A percentile compares a stretch with the other conserved stretches of the same genome.
phyloP scores from a whole-genome alignment of 2,888 invertebrate genomes.

The Philhelius pedissequus region DNA sequence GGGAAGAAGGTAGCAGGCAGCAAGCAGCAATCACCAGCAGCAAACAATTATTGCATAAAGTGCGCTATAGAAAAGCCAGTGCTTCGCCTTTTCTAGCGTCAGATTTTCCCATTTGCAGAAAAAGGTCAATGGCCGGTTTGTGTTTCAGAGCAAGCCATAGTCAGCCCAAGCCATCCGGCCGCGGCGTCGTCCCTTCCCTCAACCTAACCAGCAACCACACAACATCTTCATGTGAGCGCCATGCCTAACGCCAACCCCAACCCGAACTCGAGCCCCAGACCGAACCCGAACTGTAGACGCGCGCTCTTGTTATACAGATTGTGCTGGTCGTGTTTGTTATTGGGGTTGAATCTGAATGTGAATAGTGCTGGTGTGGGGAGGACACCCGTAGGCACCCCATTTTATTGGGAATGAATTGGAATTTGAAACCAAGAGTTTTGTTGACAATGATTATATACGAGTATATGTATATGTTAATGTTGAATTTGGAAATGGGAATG shows the following conservation, averaged over 20 bases:
- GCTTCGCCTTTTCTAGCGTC: constrained; percentile 46
- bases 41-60: constrained; percentile 14
- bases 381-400: constrained; percentile 39
- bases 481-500: background rate
- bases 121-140: constrained; percentile 66
- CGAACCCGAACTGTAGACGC: constrained; percentile 19
- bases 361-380: constrained; percentile 8
- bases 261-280: constrained; percentile 2
- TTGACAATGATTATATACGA: constrained; percentile 36
- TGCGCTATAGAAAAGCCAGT: constrained; percentile 10
- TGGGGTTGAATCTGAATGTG: constrained; percentile 45
- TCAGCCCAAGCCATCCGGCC: constrained; percentile 25
- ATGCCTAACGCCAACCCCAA: background rate
- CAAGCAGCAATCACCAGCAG: constrained; percentile 12
- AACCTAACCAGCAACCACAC: background rate
- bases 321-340: constrained; percentile 69
- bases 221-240: constrained; percentile 25
- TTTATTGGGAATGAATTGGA: constrained; percentile 42
- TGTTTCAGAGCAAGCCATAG: constrained; percentile 23
- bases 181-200: background rate
- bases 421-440: constrained; percentile 49
- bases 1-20: background rate
- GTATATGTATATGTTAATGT: background rate
- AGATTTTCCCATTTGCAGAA: constrained; percentile 54
- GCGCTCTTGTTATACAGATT: constrained; percentile 58